phyloP scores from a whole-genome alignment of 2,888 invertebrate genomes.

The Augiades crinisus region DNA sequence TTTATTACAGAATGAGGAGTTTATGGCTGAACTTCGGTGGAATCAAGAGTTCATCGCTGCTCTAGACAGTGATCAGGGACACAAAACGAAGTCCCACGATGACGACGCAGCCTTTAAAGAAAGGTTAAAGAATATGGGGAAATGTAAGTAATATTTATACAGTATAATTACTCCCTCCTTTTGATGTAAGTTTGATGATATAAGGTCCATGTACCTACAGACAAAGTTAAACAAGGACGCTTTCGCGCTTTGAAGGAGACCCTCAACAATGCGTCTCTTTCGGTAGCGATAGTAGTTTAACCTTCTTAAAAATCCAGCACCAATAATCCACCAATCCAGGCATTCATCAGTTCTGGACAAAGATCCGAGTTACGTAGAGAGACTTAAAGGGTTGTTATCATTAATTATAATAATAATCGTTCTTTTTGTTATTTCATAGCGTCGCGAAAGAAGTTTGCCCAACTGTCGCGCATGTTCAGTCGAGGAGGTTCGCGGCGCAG shows the following conservation, averaged over 20 bases:
- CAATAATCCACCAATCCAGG: no score
- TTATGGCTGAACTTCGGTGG: slow-evolving; percentile 91
- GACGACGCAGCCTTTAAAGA: slow-evolving; percentile 90
- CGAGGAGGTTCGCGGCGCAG: slow-evolving; percentile 81
- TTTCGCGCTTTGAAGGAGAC: no score
- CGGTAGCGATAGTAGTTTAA: no score
- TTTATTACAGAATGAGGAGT: slow-evolving; percentile 94
- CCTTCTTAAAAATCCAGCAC: no score
- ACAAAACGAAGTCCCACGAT: slow-evolving; percentile 72
- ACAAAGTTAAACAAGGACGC: no score
- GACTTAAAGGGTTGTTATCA: no score
- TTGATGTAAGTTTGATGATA: no score
- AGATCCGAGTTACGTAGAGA: no score
- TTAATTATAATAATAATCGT: background rate
- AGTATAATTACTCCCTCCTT: no score
- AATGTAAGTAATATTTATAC: slow-evolving; percentile 76
- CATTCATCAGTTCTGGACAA: no score
- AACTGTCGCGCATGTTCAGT: slow-evolving; percentile 88
- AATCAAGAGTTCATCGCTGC: slow-evolving; percentile 94
- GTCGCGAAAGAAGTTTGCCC: slow-evolving; percentile 90
- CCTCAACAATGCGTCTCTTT: no score
- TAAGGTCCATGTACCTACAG: no score
- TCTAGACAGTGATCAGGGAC: slow-evolving; percentile 87
- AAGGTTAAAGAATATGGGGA: slow-evolving; percentile 90
- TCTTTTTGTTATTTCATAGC: slow-evolving; percentile 58